These are phyloP conservation scores for Cisticola juncidis DNA, from an alignment of 2,113 vertebrate species.

Conservation along the genomic window DNA sequence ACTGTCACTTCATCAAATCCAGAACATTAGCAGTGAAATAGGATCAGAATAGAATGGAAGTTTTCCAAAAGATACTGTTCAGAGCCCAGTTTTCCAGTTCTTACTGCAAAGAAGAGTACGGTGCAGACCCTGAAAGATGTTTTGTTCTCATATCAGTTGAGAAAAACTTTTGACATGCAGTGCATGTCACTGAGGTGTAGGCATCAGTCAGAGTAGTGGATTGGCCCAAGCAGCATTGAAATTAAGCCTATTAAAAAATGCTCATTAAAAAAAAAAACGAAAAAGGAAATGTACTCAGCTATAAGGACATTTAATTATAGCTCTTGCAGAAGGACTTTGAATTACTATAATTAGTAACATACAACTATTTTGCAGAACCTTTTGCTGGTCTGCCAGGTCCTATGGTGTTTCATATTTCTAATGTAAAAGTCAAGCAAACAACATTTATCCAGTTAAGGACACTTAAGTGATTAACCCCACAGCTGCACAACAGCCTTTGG, in stretches of 20 bases:
- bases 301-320: slow-evolving; percentile 55
- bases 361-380: slow-evolving; percentile 32
- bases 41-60: neutral
- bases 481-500: neutral
- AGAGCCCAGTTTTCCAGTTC: neutral
- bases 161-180: neutral
- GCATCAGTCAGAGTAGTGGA: neutral
- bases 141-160: neutral
- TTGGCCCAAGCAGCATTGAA: neutral
- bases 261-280: neutral
- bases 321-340: slow-evolving; percentile 11
- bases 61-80: neutral
- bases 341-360: slow-evolving; percentile 57
- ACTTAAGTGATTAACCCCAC: neutral
- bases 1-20: neutral
- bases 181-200: neutral
- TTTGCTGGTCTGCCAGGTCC: neutral
- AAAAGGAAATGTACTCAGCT: neutral
- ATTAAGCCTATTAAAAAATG: neutral
- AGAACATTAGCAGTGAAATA: neutral
- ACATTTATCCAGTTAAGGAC: slow-evolving; percentile 11
- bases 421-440: slow-evolving; percentile 48
- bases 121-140: neutral
- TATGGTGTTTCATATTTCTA: neutral
- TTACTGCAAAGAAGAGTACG: neutral